Base-by-base conservation (phyloP, 2,888 invertebrate species). In the Dryobota labecula region DNA sequence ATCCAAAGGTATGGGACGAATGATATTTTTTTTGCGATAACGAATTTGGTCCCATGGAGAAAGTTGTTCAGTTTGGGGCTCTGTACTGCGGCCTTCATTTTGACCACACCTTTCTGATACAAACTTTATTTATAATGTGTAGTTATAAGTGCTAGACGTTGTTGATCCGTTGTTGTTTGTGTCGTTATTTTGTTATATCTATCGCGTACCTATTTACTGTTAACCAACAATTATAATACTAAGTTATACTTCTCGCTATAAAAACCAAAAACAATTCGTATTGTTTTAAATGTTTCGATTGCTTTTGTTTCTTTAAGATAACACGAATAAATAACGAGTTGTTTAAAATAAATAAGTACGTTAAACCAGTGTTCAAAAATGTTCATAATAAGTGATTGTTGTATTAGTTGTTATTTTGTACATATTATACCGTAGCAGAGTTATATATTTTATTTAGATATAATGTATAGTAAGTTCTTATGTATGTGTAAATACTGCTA, bases 161-260 rank as follows among this genome's bases (percentile, higher is more conserved):
- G 65, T 75, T 65, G 67, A 62, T 43, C 61, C 49, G 30, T 78
- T 70, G 73, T 69, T 77, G 62, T 63, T 60, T 47, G 57, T 71
- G 33, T 76, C 66, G 65, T 75, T 81, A 58, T 65, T 30, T 78
- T 80, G 81, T 78, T 76, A 47, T 57, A 54, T 58, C 15, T 56
- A 36, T 72, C 20, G 43, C 49, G 30, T 75, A 58, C 41, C 62
- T 62, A 45, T 41, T 53, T 53, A 72, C 24, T 78, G 64, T 56
- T 36, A 30, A 56, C 15, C 27, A 57, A 54, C 20, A 41, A 15
- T 24, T 38, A 36, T 38, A 24, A 45, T 45, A 18, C 27, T 3
- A 24, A 38, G 36, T 18, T 30, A n/a, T 54, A 43, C 38, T 45
- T 66, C 13, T 38, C 2, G 7, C 6, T 45, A n/a, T 30, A 15